phyloP scores from a whole-genome alignment of 64 coral and sea anemone species.

The Montipora capricornis region DNA sequence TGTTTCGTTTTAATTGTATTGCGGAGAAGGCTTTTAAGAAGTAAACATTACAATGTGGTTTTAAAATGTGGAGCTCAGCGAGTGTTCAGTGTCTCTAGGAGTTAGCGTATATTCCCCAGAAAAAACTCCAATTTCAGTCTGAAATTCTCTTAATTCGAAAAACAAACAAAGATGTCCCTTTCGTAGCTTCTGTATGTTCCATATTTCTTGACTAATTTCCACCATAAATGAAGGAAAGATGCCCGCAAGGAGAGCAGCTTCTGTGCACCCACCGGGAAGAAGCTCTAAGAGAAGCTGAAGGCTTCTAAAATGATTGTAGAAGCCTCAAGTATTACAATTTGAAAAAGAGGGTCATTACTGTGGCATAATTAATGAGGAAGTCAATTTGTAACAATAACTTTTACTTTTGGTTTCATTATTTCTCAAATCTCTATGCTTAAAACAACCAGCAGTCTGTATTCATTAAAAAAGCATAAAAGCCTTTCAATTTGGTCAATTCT shows the following conservation, averaged over 20 bases:
- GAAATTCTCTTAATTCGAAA: too few relatives aligned
- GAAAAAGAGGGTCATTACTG: conserved; percentile 4
- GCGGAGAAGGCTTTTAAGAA: too few relatives aligned
- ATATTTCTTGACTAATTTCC: too few relatives aligned
- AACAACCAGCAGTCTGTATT: conserved; percentile 23
- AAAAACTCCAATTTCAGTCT: too few relatives aligned
- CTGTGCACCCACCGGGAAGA: conserved; percentile 28
- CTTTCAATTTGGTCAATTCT: conserved; percentile 34
- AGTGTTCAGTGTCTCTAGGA: too few relatives aligned
- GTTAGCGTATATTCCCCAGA: too few relatives aligned
- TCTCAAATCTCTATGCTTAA: conserved; percentile 33
- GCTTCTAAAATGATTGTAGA: conserved; percentile 53
- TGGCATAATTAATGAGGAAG: conserved; percentile 26
- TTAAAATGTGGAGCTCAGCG: too few relatives aligned
- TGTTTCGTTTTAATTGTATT: too few relatives aligned
- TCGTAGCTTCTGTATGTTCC: too few relatives aligned
- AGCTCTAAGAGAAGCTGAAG: conserved; percentile 61
- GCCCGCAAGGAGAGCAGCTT: conserved; percentile 18
- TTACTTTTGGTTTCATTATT: conserved; percentile 62
- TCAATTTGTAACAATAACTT: conserved; percentile 19
- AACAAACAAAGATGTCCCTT: too few relatives aligned
- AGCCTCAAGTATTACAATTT: background rate
- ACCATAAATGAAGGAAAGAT: too few relatives aligned
- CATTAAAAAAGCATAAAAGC: conserved; percentile 21
- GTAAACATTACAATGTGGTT: too few relatives aligned